These are phyloP conservation scores for Tetragnatha versicolor DNA, from an alignment of 1,140 invertebrate species.

Conservation along the genomic window DNA sequence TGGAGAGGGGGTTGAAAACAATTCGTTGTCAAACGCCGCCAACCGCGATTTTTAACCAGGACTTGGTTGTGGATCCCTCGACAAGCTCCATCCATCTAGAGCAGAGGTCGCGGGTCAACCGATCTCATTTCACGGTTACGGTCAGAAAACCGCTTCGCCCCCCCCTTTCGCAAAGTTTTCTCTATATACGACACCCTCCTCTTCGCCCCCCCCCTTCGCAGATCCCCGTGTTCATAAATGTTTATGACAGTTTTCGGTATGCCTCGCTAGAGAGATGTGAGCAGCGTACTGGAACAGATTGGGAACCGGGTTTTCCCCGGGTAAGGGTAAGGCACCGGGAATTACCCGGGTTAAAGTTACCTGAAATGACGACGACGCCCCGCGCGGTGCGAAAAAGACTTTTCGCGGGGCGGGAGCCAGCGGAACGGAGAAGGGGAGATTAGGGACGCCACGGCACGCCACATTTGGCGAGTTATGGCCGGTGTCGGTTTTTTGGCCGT, in stretches of 20 bases:
- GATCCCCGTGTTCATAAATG: slow-evolving; percentile 52
- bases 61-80: slow-evolving; percentile 32
- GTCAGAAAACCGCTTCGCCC: slow-evolving; percentile 35
- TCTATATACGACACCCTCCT: not conserved
- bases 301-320: slow-evolving; percentile 43
- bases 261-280: slow-evolving; percentile 49
- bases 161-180: too few species aligned
- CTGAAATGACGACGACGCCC: slow-evolving; percentile 44
- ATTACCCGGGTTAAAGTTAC: slow-evolving; percentile 54
- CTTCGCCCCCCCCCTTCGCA: not conserved
- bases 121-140: slow-evolving; percentile 55
- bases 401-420: slow-evolving; percentile 38
- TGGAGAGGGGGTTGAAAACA: not conserved
- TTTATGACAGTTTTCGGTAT: slow-evolving; percentile 55
- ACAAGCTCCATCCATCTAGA: slow-evolving; percentile 46
- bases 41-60: slow-evolving; percentile 21
- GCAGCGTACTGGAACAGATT: slow-evolving; percentile 54
- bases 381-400: slow-evolving; percentile 43
- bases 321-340: not conserved
- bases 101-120: slow-evolving; percentile 49
- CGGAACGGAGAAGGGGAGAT: slow-evolving; percentile 44
- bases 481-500: too few species aligned
- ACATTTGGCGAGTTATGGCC: slow-evolving; percentile 34
- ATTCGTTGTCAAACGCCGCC: slow-evolving; percentile 45
- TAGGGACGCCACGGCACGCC: not conserved